These are phyloP conservation scores for Crotalus viridis DNA, from an alignment of 2,113 vertebrate species.

Conservation along the genomic window DNA sequence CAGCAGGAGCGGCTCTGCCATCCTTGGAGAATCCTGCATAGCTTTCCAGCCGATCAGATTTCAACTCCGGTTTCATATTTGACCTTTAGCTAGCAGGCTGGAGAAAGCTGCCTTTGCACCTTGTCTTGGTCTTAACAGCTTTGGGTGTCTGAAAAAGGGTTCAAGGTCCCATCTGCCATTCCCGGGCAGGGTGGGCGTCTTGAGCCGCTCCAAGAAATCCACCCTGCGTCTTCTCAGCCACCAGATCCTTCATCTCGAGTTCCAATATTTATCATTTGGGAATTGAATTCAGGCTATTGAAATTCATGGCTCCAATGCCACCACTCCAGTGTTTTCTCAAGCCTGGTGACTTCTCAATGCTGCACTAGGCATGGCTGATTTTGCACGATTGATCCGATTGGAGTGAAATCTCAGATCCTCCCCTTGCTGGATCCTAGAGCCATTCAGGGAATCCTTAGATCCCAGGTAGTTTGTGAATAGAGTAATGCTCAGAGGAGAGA, in stretches of 20 bases:
- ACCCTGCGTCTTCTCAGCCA: not conserved
- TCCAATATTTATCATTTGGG: not conserved
- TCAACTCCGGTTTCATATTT: not conserved
- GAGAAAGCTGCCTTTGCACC: not conserved
- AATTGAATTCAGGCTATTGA: not conserved
- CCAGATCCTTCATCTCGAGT: not conserved
- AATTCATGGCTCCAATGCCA: not conserved
- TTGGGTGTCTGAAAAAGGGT: not conserved
- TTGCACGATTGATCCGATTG: not conserved
- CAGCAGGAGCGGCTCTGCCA: not conserved
- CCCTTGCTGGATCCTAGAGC: not conserved
- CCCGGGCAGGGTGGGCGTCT: no score
- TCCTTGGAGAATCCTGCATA: not conserved
- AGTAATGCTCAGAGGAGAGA: not conserved
- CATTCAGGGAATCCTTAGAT: not conserved
- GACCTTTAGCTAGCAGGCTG: slow-evolving; percentile 3
- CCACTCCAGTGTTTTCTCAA: not conserved
- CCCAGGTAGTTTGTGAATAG: not conserved
- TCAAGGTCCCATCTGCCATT: not conserved
- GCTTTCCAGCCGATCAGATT: not conserved
- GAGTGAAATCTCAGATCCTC: no score
- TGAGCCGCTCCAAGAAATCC: not conserved
- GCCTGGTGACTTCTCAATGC: not conserved
- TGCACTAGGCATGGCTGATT: not conserved
- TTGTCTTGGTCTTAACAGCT: not conserved